Base-by-base conservation (phyloP, 1,140 invertebrate species). In the Drosophila novamexicana region DNA sequence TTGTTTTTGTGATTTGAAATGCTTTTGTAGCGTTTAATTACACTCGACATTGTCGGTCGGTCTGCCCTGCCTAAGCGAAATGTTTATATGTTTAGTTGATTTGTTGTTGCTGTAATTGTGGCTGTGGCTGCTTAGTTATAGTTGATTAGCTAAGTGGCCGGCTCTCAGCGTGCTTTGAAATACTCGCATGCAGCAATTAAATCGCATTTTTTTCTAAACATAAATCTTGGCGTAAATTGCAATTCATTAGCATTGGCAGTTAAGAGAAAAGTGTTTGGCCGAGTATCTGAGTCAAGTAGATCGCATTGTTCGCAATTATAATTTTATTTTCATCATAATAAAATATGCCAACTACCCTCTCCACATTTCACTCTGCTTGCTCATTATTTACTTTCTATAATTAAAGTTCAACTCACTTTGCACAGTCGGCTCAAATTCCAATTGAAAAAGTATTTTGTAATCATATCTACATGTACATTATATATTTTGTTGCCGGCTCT, bases 1-100 rank as follows among this genome's bases (percentile, higher is more conserved):
- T 82, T 86, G 75, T 61, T 86, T 86, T 76, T 81, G 79, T 74
- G 72, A 82, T 82, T 77, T 86, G 63, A 86, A 86, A 78, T 81
- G 77, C 72, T 75, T 72, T 79, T 75, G 71, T 54, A 22, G 65
- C 74, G 53, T 79, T 86, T 86, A 86, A 86, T 82, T 79, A 67
- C 71, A 50, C 52, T 76, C 79, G 79, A 64, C 75, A 73, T 67
- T 88, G 81, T 54, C 66, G 14, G 72, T 1, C 57, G 58, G 61
- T 4, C 22, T 5, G 22, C 22, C 50, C 80, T 49, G 56, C 36
- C 39, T 44, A 64, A 58, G 49, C 18, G 37, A 73, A 78, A 69
- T 81, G 82, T 79, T 76, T 86, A 67, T 52, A 69, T 67, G 36
- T 45, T 45, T 69, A 67, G 34, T 65, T 53, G 52, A 68, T 63